Base-by-base conservation (phyloP, 1,140 invertebrate genomes). In the Teleogryllus occipitalis region DNA sequence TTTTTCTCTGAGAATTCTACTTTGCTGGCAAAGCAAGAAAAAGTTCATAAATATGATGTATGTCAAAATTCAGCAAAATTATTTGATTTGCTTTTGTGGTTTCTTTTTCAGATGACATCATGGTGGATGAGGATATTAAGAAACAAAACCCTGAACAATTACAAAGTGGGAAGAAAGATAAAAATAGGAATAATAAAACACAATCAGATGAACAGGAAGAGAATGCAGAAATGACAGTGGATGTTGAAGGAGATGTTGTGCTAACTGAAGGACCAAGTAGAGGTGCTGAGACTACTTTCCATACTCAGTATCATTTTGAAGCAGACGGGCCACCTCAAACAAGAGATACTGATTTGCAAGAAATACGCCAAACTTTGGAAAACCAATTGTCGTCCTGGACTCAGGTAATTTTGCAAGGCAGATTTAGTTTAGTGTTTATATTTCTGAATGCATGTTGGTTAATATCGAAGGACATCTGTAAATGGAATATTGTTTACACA, bases 231-330 rank as follows among this genome's bases (percentile, higher is more conserved):
- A 84, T 27, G 82, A 85, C 3, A 82, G 86, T 74, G 81, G 84
- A 94, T 80, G 87, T 95, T 15, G 94, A 96, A 82, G 95, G 95
- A 12, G 94, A 96, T 77, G 85, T 86, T 18, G 88, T 95, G 0
- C 80, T 87, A 22, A 97, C 96, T 0, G 83, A 86, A 77, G 91
- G 84, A 7, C 94, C 93, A 15, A 84, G 88, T 2, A 87, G 96
- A 81, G 91, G 91, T 47, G 83, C 84, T 0, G 94, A 96, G 46
- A 93, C 93, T 12, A 91, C 91, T 8, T 90, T 91, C 80, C 90
- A 91, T 81, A 92, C 91, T 85, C 88, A 80, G 87, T 46, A 76
- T 47, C 12, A 65, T 8, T 21, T 80, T 8, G 10, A 14, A 46
- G n/a, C 47, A 76, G 78, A 80, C 49, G 77, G 76, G 46, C 27